Conservation (phyloP, 2,888 invertebrate species). For the Drosophila prolongata region DNA sequence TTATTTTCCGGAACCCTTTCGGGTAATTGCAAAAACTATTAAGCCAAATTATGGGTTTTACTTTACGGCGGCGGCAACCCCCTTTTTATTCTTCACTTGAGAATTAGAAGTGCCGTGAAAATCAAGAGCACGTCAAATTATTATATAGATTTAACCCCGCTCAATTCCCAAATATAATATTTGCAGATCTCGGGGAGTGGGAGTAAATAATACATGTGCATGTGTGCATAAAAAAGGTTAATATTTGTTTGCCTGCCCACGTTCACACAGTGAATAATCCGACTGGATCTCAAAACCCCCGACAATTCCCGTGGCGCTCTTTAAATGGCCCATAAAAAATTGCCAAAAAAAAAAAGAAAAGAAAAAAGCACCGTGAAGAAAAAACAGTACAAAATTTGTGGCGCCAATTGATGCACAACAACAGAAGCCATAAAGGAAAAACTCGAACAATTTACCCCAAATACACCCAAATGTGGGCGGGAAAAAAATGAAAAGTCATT, state of each 20-base stretch:
- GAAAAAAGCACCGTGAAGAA: not conserved
- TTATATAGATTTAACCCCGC: slow-evolving; percentile 69
- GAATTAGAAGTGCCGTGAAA: slow-evolving; percentile 74
- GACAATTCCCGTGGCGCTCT: slow-evolving; percentile 69
- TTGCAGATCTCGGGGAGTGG: slow-evolving; percentile 40
- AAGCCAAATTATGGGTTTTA: slow-evolving; percentile 83
- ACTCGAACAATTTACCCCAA: slow-evolving; percentile 26
- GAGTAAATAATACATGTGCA: slow-evolving; percentile 6
- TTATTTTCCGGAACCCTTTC: slow-evolving; percentile 53
- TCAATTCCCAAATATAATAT: slow-evolving; percentile 69
- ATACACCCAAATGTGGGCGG: slow-evolving; percentile 19
- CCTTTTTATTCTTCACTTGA: slow-evolving; percentile 56
- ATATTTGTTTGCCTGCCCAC: slow-evolving; percentile 60
- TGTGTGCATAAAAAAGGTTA: slow-evolving; percentile 53
- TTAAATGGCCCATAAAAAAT: slow-evolving; percentile 63
- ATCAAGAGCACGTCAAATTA: slow-evolving; percentile 77
- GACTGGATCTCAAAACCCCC: slow-evolving; percentile 5
- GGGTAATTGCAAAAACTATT: slow-evolving; percentile 81
- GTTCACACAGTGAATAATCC: slow-evolving; percentile 42
- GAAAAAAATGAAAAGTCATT: slow-evolving; percentile 64
- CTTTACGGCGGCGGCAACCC: slow-evolving; percentile 68
- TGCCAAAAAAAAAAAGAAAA: slow-evolving; percentile 10
- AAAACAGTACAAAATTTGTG: slow-evolving; percentile 38
- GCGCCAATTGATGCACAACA: slow-evolving; percentile 57
- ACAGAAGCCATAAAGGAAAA: slow-evolving; percentile 21